A percentile compares a stretch with the other conserved stretches of the same genome.
phyloP scores from a whole-genome alignment of 2,113 vertebrate species.

The Osmerus mordax region DNA sequence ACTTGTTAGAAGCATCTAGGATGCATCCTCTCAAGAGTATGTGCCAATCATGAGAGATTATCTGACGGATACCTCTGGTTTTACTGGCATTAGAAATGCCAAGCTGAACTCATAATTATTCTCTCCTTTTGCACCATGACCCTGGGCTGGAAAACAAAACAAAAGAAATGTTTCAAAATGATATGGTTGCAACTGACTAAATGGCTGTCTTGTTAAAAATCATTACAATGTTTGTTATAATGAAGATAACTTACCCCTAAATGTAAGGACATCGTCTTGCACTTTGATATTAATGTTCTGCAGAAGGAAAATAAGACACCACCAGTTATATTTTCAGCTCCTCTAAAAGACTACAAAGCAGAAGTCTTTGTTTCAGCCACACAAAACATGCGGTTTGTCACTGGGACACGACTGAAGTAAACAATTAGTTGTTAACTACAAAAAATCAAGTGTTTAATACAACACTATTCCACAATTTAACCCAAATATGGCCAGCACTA shows the following conservation, averaged over 20 bases:
- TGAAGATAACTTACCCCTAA: conserved; percentile 75
- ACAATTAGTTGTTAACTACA: too few species aligned
- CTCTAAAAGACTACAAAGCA: not conserved
- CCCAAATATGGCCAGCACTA: too few species aligned
- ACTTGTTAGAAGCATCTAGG: too few species aligned
- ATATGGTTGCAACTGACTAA: not conserved
- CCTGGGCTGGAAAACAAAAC: conserved; percentile 75
- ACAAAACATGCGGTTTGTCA: too few species aligned
- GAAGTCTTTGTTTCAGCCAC: too few species aligned
- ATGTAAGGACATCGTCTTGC: conserved; percentile 81
- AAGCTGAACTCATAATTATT: conserved; percentile 90
- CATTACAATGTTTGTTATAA: not conserved
- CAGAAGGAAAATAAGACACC: conserved; percentile 30
- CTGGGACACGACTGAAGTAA: too few species aligned
- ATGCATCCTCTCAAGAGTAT: not conserved
- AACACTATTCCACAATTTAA: too few species aligned
- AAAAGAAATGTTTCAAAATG: not conserved
- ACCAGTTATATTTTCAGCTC: not conserved
- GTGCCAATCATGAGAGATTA: not conserved
- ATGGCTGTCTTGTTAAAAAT: not conserved
- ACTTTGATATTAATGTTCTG: conserved; percentile 83
- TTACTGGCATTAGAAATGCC: conserved; percentile 84
- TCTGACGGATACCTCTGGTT: conserved; percentile 74
- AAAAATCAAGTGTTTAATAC: too few species aligned
- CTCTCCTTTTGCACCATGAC: conserved; percentile 91